Percentiles rank a stretch among this genome's conserved stretches.
These are phyloP conservation scores for Callaeas wilsoni DNA, from an alignment of 2,113 vertebrate genomes.

Conservation along the genomic window DNA sequence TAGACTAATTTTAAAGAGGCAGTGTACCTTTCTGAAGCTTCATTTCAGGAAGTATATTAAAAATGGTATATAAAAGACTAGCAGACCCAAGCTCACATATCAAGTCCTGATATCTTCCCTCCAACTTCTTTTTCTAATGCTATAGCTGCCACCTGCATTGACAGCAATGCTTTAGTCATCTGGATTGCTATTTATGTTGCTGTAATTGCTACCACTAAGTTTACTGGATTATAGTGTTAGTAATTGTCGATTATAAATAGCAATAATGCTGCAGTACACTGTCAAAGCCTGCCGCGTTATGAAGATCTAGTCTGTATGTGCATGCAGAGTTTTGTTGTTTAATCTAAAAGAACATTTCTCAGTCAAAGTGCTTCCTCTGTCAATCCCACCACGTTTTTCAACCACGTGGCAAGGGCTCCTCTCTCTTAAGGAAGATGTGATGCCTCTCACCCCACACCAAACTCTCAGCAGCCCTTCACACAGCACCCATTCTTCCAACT, in stretches of 20 bases:
- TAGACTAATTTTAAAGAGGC: slow-evolving; percentile 68
- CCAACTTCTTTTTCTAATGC: background rate
- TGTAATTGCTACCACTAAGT: slow-evolving; percentile 67
- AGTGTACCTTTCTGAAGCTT: slow-evolving; percentile 66
- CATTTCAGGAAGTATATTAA: slow-evolving; percentile 66
- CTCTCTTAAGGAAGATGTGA: background rate
- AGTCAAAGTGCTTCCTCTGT: background rate
- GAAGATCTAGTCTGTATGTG: slow-evolving; percentile 34
- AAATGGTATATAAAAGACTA: slow-evolving; percentile 63
- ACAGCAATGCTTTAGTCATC: slow-evolving; percentile 52
- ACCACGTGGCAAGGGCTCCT: background rate
- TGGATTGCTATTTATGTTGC: slow-evolving; percentile 68
- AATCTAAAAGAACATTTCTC: slow-evolving; percentile 24
- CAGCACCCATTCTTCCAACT: background rate
- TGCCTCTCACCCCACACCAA: background rate
- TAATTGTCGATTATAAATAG: slow-evolving; percentile 70
- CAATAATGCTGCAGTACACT: slow-evolving; percentile 60
- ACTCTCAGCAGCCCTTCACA: background rate
- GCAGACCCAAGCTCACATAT: slow-evolving; percentile 28
- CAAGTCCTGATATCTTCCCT: background rate
- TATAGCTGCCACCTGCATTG: slow-evolving; percentile 54
- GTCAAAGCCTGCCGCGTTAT: slow-evolving; percentile 2
- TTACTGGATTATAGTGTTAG: slow-evolving; percentile 60
- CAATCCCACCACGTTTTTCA: background rate
- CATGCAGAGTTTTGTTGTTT: slow-evolving; percentile 45